These are phyloP conservation scores for Temnopleurus reevesii DNA, from an alignment of 53 echinoderm and acorn worm genomes.

Conservation along the genomic window DNA sequence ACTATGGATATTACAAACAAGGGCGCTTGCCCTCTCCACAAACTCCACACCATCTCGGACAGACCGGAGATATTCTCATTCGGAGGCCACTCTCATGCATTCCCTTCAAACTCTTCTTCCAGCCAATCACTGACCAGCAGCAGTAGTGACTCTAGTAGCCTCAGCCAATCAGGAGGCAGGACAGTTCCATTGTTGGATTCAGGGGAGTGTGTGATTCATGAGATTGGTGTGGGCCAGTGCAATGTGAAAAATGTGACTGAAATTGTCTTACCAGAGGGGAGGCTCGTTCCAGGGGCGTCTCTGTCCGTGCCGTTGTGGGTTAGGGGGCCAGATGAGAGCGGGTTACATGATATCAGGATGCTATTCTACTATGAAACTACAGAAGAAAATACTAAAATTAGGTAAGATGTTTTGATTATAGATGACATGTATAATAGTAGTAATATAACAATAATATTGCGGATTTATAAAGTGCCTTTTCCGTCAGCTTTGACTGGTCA, in stretches of 20 bases:
- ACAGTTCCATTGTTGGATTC: slow-evolving; percentile 72
- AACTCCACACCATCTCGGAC: slow-evolving; percentile 80
- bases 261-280: slow-evolving; percentile 76
- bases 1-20: slow-evolving; percentile 83
- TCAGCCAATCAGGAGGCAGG: slow-evolving; percentile 51
- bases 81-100: slow-evolving; percentile 61
- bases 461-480: no score
- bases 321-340: slow-evolving; percentile 88
- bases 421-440: no score
- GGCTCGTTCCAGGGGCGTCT: slow-evolving; percentile 68
- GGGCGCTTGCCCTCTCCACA: slow-evolving; percentile 80
- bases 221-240: slow-evolving; percentile 65
- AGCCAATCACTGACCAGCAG: slow-evolving; percentile 65
- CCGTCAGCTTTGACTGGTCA: no score
- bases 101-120: slow-evolving; percentile 50
- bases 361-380: slow-evolving; percentile 91
- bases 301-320: slow-evolving; percentile 85
- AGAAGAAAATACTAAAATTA: slow-evolving; percentile 91
- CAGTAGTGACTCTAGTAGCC: slow-evolving; percentile 44
- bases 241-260: slow-evolving; percentile 88
- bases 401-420: slow-evolving; percentile 47
- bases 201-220: slow-evolving; percentile 50
- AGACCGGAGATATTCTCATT: slow-evolving; percentile 93
- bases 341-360: slow-evolving; percentile 94
- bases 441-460: no score